Conservation (phyloP, 2,113 vertebrate species). For the Alaudala cheleensis region DNA sequence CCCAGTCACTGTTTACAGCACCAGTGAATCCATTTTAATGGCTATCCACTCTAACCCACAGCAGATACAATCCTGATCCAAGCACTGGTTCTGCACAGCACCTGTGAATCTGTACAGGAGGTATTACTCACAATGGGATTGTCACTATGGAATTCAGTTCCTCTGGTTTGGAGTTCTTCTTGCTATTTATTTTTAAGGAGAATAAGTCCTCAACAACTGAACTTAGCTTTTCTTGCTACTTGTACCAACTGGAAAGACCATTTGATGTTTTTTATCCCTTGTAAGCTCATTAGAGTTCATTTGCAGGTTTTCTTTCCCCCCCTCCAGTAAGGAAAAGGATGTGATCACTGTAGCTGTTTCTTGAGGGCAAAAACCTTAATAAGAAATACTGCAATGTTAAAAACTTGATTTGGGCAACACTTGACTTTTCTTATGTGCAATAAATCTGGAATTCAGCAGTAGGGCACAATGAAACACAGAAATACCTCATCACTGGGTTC, state of each 20-base stretch:
- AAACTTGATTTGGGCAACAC: not conserved
- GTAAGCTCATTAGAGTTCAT: not conserved
- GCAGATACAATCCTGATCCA: not conserved
- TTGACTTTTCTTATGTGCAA: not conserved
- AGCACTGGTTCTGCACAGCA: not conserved
- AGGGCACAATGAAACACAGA: not conserved
- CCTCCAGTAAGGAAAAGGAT: rapidly evolving
- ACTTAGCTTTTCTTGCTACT: not conserved
- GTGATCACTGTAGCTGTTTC: not conserved
- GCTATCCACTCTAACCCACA: not conserved
- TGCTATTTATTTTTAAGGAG: not conserved
- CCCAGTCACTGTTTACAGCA: not conserved
- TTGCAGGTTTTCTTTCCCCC: not conserved
- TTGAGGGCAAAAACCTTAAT: not conserved
- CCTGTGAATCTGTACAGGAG: not conserved
- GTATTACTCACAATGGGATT: not conserved
- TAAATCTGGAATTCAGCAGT: not conserved
- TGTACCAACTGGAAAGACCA: not conserved
- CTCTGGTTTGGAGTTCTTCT: not conserved
- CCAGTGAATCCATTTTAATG: not conserved
- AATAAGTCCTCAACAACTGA: not conserved
- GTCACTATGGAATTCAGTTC: not conserved
- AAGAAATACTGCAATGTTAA: not conserved
- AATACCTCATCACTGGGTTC: not conserved
- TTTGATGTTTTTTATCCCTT: not conserved